Conservation (phyloP, 2,113 vertebrate species). For the Hydrochoerus hydrochaeris region DNA sequence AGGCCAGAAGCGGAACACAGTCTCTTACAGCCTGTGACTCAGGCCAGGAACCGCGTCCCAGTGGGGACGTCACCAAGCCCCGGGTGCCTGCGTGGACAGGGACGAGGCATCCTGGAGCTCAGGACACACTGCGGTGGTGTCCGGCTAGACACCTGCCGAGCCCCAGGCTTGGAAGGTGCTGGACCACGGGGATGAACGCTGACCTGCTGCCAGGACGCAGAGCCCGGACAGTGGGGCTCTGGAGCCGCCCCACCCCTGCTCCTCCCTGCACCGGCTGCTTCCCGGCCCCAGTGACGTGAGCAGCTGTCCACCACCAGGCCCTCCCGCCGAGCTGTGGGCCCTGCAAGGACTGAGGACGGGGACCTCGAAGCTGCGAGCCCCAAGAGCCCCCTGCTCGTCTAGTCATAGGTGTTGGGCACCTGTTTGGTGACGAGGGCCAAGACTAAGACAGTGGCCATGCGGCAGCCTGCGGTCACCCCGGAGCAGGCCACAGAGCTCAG, state of each 20-base stretch:
- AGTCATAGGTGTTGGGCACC: not conserved
- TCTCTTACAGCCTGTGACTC: no score
- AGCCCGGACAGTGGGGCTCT: no score
- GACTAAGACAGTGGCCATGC: not conserved
- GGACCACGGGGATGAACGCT: no score
- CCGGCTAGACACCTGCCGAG: not conserved
- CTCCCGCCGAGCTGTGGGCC: not conserved
- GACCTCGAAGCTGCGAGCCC: not conserved
- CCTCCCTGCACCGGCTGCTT: not conserved
- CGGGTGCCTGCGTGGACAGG: fast-evolving
- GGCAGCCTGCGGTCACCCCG: fast-evolving
- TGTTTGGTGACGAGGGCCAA: not conserved
- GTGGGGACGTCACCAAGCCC: fast-evolving
- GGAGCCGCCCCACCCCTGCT: no score
- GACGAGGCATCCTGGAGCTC: no score
- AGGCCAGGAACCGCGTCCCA: not conserved
- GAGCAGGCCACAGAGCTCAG: fast-evolving
- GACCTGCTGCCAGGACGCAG: no score
- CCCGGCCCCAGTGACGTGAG: not conserved
- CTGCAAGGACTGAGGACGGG: not conserved
- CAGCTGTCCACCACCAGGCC: not conserved
- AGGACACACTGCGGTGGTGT: not conserved
- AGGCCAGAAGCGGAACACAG: no score
- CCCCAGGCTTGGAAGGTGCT: no score
- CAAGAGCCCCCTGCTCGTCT: not conserved